Base-by-base conservation (phyloP, 2,888 invertebrate genomes). In the Harpalus rufipes region DNA sequence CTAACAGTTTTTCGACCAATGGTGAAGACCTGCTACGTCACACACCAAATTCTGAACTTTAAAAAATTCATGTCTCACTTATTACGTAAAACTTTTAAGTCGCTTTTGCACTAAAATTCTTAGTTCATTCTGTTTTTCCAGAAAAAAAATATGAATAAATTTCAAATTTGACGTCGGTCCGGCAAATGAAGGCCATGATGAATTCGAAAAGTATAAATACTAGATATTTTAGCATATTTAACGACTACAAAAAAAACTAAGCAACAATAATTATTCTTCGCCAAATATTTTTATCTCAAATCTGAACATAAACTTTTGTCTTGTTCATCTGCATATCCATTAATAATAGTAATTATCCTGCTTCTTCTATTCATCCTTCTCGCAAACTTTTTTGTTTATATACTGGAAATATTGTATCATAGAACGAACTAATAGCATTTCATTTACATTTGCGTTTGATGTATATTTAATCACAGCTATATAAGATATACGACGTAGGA, bases 381-480 rank as follows among this genome's bases (percentile, higher is more conserved):
- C 44, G 44, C 32, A 1, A 32, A 5, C 6, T 51, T 51, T 51
- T 51, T 51, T 51, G 8, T 51, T 51, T 2, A 12, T 12, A 12
- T 51, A 51, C 10, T 51, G 44, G 44, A 51, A 51, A 10, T 51
- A 51, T 51, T 51, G 8, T 51, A 51, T 51, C 44, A 51, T 12
- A 51, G 44, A 51, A 51, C 10, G 44, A 51, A 51, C 44, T 51
- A 51, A 51, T 51, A 51, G 44, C 44, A 10, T 12, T 51, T 51
- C 10, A 51, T 51, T 51, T 51, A 12, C 10, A 51, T 51, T 51
- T 51, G 44, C 44, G 44, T 51, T 51, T 68, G 32, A 68, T 68
- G 68, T 32, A 68, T 68, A 68, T 68, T 68, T 68, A 68, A 68
- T 68, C 25, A 32, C 14, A 68, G 18, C 21, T 12, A 21, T 63